These are phyloP conservation scores for Perodicticus potto DNA, from an alignment of 2,797 vertebrate species.

Conservation along the genomic window DNA sequence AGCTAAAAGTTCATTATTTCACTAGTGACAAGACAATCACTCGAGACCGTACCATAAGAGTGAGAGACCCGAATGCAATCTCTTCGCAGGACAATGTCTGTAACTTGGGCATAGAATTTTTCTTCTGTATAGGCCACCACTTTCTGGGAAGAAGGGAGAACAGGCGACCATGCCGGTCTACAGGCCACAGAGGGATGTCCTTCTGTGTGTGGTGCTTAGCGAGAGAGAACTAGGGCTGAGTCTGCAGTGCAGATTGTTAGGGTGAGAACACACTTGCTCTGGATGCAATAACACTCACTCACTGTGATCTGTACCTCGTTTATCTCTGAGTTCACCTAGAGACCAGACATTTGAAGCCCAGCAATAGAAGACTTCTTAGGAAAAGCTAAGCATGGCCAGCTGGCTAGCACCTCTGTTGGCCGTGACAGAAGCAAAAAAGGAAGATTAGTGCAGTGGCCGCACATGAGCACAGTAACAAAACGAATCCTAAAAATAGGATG, in stretches of 20 bases:
- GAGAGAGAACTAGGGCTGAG: neutral
- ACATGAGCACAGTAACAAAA: neutral
- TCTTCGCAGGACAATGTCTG: neutral
- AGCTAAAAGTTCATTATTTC: neutral
- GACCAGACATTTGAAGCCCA: neutral
- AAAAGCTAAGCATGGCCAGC: neutral
- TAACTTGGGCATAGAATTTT: neutral
- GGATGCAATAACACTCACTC: neutral
- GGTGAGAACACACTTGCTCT: neutral
- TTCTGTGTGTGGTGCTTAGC: neutral
- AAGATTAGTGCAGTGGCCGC: constrained; percentile 1
- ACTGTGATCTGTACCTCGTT: neutral
- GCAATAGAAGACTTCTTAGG: neutral
- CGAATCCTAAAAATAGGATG: neutral
- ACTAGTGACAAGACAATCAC: neutral
- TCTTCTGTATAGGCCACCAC: neutral
- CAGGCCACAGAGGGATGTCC: neutral
- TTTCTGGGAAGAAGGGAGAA: neutral
- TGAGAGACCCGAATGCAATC: neutral
- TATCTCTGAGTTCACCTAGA: neutral
- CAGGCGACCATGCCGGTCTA: neutral
- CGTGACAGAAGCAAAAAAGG: neutral
- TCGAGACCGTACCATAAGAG: neutral
- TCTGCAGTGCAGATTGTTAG: neutral
- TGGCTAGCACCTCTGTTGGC: neutral